Base-by-base conservation (phyloP, 1,140 invertebrate species). In the Euborellia annulipes region DNA sequence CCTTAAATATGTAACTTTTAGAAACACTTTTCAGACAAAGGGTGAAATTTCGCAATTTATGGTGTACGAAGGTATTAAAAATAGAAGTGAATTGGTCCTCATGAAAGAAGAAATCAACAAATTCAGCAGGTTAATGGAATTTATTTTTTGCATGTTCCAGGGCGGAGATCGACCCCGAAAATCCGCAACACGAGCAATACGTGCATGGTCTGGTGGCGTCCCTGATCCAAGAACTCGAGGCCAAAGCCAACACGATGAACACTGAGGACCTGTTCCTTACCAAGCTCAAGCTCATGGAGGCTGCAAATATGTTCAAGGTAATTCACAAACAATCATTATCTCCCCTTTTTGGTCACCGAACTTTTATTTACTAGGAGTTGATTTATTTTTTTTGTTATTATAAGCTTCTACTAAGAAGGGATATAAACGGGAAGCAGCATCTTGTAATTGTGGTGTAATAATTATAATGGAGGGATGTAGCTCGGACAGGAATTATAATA, bases 211-310 rank as follows among this genome's bases (percentile, higher is more conserved):
- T 89, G 55, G 70, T 89, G 3, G 69, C 67, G 43, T 72, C 76
- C 38, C 64, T 92, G 34, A 75, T 90, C 36, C 70, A 76, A 54
- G 82, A 90, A 64, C 66, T 91, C 48, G 82, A 89, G 60, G 65
- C 69, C 2, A 83, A 84, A 63, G 79, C 79, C 1, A 72, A 73
- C 43, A 68, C 73, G 27, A 66, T 83, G 54, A 63, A 64, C 36
- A 69, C 65, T 22, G 76, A 82, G 42, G 82, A 85, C 48, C 71
- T 84, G 51, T 89, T 88, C 57, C 62, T 87, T 2, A 81, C 78
- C 2, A 82, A 80, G 63, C 64, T 87, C 48, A 87, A 86, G 56
- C 68, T 92, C 3, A 69, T 78, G 27, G 83, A 89, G 56, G 81
- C 83, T 17, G 82, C 79, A 8, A 79, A 76, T 55, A 75, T 70